Base-by-base conservation (phyloP, 2,113 vertebrate species). In the Heterochromis multidens region DNA sequence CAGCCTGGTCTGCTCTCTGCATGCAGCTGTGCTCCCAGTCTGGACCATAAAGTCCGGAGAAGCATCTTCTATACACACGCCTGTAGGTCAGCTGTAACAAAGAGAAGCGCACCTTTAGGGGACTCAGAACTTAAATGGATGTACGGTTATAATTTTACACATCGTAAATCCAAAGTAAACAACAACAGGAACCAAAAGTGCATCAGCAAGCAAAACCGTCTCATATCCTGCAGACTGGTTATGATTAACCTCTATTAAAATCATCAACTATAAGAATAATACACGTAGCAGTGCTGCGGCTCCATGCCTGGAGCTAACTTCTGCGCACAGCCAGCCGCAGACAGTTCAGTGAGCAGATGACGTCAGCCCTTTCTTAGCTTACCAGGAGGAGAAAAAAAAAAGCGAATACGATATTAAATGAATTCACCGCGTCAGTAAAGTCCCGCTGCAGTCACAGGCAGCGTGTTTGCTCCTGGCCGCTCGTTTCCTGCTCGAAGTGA, bases 11-110 rank as follows among this genome's bases (percentile, higher is more conserved):
- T 92, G 49, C 80, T 90, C 35, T 74, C 49, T 58, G 82, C n/a
- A 7, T 57, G 59, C 67, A 63, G 77, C 27, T 77, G 86, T 31
- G 85, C 43, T 84, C 89, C 91, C 84, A 91, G 4, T 88, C 83
- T 88, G 81, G 81, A 88, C 88, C 83, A 83, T 23, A 94, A 43
- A 3, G 40, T 86, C 85, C 80, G 86, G 21, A 93, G 82, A 72
- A 93, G 87, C 94, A 95, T 95, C 57, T 84, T 89, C 59, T 29
- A 37, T 2, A 7, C 40, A 80, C 81, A 67, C 83, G n/a, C 23
- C 58, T 65, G 60, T 23, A 70, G 52, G 40, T 16, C 27, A n/a
- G 31, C 77, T 84, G 29, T 16, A 37, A 21, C n/a, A 79, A 21
- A 58, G 19, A 14, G 27, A 46, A 46, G 57, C 31, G 12, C 1